phyloP scores from a whole-genome alignment of 2,113 vertebrate genomes.

The Eptatretus burgeri region DNA sequence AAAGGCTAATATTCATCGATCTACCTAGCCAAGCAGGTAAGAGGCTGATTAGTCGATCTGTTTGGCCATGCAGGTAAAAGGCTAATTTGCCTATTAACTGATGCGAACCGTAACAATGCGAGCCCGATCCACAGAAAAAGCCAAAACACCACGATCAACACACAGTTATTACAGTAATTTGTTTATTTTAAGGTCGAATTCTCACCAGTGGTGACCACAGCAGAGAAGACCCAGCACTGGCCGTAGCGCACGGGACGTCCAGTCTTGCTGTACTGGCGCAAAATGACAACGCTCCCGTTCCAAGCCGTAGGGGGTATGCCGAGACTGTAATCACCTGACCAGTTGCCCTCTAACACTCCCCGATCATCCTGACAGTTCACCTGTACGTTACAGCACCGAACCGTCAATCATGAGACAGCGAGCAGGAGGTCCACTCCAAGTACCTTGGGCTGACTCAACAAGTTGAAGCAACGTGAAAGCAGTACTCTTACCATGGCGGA shows the following conservation, averaged over 20 bases:
- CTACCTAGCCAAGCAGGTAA: too few species aligned
- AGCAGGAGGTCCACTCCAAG: not conserved
- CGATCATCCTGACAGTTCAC: not conserved
- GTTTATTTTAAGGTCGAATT: too few species aligned
- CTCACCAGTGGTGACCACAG: not conserved
- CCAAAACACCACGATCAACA: too few species aligned
- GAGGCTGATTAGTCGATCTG: too few species aligned
- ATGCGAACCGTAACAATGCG: too few species aligned
- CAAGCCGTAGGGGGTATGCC: not conserved
- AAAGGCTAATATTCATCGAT: too few species aligned
- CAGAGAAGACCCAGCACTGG: not conserved
- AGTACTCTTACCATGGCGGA: constrained; percentile 29
- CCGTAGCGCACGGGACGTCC: not conserved
- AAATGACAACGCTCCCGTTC: not conserved
- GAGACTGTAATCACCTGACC: not conserved
- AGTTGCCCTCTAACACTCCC: not conserved
- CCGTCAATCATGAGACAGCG: not conserved
- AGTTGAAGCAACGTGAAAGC: not conserved
- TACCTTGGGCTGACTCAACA: not conserved
- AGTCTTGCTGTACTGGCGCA: not conserved
- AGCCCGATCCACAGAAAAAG: too few species aligned
- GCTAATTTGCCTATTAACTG: too few species aligned
- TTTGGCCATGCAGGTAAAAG: too few species aligned
- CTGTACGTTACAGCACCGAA: not conserved
- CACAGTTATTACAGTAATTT: too few species aligned